Percentiles rank a stretch among this genome's conserved stretches.
These are phyloP conservation scores for Indicator indicator DNA, from an alignment of 2,113 vertebrate genomes.

Conservation along the genomic window DNA sequence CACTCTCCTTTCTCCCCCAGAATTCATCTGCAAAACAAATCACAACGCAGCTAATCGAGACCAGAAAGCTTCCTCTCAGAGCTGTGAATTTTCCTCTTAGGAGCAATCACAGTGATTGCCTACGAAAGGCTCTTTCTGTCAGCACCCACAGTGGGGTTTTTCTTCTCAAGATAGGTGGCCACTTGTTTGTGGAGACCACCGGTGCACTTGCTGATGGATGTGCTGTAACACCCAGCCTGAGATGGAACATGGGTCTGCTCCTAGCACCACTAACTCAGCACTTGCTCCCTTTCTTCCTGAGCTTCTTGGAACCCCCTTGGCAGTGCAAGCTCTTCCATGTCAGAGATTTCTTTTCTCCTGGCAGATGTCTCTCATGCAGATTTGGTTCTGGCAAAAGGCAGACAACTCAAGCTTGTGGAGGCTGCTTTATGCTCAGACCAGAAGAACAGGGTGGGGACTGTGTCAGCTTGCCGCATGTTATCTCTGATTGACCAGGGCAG, in stretches of 20 bases:
- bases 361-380: neutral
- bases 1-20: neutral
- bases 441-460: neutral
- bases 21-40: conserved; percentile 1
- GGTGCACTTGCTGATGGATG: neutral
- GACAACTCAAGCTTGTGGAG: neutral
- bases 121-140: neutral
- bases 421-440: neutral
- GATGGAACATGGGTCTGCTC: neutral
- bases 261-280: neutral
- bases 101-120: neutral
- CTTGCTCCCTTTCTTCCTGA: neutral
- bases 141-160: neutral
- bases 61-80: neutral
- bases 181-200: neutral
- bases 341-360: neutral
- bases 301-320: neutral
- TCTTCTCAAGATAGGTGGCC: conserved; percentile 8
- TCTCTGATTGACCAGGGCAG: neutral
- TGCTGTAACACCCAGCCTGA: neutral
- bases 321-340: neutral
- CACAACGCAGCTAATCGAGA: neutral
- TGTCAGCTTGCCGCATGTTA: neutral
- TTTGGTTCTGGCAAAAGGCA: neutral
- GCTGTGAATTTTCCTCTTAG: neutral